Evolutionary conservation across 2,113 vertebrate genomes (phyloP), one percentile per base, ranked within the genome.

Genomic region (Brachirus orientalis): DNA sequence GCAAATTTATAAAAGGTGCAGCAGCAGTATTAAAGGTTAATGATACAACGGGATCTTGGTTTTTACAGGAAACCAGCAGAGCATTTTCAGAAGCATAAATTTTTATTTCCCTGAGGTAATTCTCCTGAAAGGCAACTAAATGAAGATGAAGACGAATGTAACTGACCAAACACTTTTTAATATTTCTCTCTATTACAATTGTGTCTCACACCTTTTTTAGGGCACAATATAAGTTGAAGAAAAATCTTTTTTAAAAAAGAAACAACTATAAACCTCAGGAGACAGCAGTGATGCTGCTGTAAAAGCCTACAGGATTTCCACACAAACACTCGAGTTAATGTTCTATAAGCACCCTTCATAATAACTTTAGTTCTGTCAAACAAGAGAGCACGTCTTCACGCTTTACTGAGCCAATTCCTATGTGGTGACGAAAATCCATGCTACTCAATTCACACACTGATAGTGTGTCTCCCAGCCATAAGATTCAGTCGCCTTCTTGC

Each of bases 41-140:
- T 81, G 58, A 70, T 64, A 73, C 43, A 20, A 62, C 64, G 33
- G 17, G 50, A 70, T 72, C 10, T 45, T 41, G 44, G 4, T 43
- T 72, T 57, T 58, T 51, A 56, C 40, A 75, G 36, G 35, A 67
- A 74, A 63, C 38, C 35, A 70, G 62, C 43, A 0, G 60, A 77
- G 65, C 65, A 44, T 75, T 72, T 78, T 60, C 55, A 50, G 46
- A 10, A 10, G 58, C 52, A 56, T 83, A 64, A 38, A 70, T 78
- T 71, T 80, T 69, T 79, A 81, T 85, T 81, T 83, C 81, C 86
- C 84, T 33, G 12, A 54, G 66, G 72, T 51, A 56, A 22, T 47
- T 56, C 59, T 62, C 60, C 40, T 77, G 74, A 85, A 75, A 81
- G 75, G 62, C 61, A 75, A 83, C 71, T 71, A 83, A 81, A 82